Percentiles rank a stretch among this genome's conserved stretches.
Conservation (phyloP, 2,797 vertebrate species). For the Cercopithecus mitis region DNA sequence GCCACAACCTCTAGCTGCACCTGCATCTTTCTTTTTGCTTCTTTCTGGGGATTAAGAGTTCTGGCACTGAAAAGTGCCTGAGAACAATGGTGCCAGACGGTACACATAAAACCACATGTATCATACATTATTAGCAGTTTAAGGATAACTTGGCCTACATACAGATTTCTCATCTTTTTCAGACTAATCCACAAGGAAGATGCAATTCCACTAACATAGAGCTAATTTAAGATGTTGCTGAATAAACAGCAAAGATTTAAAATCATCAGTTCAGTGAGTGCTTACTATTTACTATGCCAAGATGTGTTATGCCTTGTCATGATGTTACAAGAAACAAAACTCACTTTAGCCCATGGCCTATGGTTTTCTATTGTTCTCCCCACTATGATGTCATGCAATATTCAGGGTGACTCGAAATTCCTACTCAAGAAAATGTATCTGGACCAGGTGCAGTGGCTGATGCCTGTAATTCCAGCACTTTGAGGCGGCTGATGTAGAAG, state of each 20-base stretch:
- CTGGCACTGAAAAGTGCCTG: background rate
- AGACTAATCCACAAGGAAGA: background rate
- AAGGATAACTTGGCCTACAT: background rate
- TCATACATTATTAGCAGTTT: fast-evolving
- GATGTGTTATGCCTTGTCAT: background rate
- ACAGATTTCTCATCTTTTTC: background rate
- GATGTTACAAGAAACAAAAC: background rate
- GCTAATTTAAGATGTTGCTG: background rate
- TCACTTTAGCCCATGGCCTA: background rate
- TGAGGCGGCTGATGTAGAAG: too few relatives aligned
- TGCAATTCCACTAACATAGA: background rate
- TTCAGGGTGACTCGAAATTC: background rate
- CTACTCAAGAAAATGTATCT: background rate
- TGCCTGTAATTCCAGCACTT: too few relatives aligned
- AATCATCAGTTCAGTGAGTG: background rate
- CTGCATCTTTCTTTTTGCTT: background rate
- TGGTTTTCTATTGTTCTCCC: background rate
- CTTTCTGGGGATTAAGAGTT: background rate
- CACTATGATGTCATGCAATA: background rate
- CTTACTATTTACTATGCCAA: background rate
- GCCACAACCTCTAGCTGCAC: background rate
- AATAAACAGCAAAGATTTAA: background rate
- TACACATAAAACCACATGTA: too few relatives aligned
- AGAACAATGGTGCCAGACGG: background rate
- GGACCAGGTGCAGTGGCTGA: background rate